Percentiles rank a stretch among this genome's conserved stretches.
phyloP scores from a whole-genome alignment of 2,797 vertebrate species.

The Gadopsis marmoratus region DNA sequence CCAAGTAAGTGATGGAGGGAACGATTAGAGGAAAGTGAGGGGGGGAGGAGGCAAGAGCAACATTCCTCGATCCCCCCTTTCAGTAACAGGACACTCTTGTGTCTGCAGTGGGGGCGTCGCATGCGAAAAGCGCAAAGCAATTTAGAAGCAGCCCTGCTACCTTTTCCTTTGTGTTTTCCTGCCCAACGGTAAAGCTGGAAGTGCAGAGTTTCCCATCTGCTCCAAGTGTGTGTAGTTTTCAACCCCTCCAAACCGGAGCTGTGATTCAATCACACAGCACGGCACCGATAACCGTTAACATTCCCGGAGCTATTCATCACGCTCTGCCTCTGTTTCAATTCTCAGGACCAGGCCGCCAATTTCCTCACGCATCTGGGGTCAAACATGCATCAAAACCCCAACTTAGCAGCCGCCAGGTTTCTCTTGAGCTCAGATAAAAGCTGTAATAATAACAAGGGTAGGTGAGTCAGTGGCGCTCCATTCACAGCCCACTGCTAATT shows the following conservation, averaged over 20 bases:
- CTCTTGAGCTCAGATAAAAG: constrained; percentile 67
- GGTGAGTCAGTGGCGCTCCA: constrained; percentile 76
- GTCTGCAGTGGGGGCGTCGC: constrained; percentile 35
- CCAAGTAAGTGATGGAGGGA: constrained; percentile 82
- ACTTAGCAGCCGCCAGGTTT: constrained; percentile 49
- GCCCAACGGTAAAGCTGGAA: constrained; percentile 20
- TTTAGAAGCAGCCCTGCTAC: constrained; percentile 20
- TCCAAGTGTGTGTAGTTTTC: constrained; percentile 9
- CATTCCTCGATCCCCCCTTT: constrained; percentile 72
- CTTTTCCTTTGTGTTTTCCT: constrained; percentile 35
- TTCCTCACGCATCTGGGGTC: constrained; percentile 47
- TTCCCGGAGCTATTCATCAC: constrained; percentile 37
- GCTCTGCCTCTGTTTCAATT: constrained; percentile 23
- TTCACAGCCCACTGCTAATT: constrained; percentile 83
- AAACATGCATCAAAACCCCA: constrained; percentile 56
- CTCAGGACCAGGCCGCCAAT: constrained; percentile 41
- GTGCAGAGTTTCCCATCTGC: constrained; percentile 32
- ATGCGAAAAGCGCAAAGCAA: constrained; percentile 28
- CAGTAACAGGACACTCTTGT: constrained; percentile 75
- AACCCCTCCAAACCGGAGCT: constrained; percentile 6
- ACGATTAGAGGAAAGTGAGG: constrained; percentile 79
- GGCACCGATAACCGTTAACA: constrained; percentile 30
- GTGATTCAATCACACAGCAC: background rate
- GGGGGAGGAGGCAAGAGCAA: constrained; percentile 55
- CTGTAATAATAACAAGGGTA: constrained; percentile 74